Evolutionary conservation across 2,888 invertebrate species (phyloP).

Genomic region (Chaitophorus viminalis): DNA sequence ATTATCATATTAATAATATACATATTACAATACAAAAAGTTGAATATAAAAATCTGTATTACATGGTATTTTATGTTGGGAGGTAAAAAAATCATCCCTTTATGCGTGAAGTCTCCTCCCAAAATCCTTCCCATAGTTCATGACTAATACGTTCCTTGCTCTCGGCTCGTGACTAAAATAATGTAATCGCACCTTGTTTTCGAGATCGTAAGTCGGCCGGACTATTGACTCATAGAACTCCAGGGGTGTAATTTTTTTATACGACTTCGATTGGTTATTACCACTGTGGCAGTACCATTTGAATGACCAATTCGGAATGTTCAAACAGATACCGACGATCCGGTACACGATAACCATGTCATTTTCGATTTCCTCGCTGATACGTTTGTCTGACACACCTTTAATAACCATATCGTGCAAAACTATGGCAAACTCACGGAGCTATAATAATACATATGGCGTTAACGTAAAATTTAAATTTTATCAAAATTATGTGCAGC

Average conservation of each 20-base stretch:
- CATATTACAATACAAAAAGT: no score
- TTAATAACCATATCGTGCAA: constrained; percentile 74
- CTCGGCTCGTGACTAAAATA: background rate
- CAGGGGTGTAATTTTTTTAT: constrained; percentile 80
- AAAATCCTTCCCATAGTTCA: no score
- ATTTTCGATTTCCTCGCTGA: constrained; percentile 73
- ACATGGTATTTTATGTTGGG: no score
- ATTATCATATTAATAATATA: no score
- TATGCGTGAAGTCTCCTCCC: no score
- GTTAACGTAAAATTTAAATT: background rate
- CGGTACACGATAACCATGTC: constrained; percentile 83
- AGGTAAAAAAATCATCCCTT: no score
- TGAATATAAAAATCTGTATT: no score
- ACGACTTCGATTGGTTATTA: constrained; percentile 75
- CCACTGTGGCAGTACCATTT: constrained; percentile 86
- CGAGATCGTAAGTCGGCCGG: constrained; percentile 81
- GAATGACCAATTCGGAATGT: constrained; percentile 82
- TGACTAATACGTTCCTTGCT: background rate
- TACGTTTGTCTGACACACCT: constrained; percentile 74
- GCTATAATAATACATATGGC: constrained; percentile 69
- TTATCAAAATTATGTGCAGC: background rate
- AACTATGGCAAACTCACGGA: constrained; percentile 83
- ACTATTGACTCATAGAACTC: constrained; percentile 85
- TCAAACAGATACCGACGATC: constrained; percentile 85
- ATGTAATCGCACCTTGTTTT: constrained; percentile 75